Evolutionary conservation across 1,140 invertebrate species (phyloP).

Genomic region (Drosophila ananassae): DNA sequence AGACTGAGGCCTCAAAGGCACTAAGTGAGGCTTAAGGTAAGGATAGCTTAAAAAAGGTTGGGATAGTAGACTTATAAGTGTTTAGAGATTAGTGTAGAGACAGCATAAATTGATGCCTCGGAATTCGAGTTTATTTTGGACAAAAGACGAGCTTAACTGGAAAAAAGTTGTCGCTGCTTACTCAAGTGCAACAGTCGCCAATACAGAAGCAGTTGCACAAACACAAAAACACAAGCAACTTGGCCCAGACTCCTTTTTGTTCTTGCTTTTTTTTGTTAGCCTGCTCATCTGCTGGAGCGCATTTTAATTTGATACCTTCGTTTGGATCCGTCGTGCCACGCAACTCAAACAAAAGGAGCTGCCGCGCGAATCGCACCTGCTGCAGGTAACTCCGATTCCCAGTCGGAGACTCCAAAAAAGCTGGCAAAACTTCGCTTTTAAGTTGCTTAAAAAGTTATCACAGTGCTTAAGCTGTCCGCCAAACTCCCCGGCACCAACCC

Average conservation of each 20-base stretch:
- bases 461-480: slow-evolving; percentile 70
- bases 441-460: slow-evolving; percentile 81
- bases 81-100: too few relatives aligned
- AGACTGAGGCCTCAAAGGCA: neutral
- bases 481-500: neutral
- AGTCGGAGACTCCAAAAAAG: slow-evolving; percentile 23
- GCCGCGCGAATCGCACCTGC: slow-evolving; percentile 33
- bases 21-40: too few relatives aligned
- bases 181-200: slow-evolving; percentile 65
- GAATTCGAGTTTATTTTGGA: slow-evolving; percentile 47
- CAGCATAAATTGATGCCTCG: slow-evolving; percentile 32
- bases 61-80: too few relatives aligned
- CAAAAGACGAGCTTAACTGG: slow-evolving; percentile 58
- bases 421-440: slow-evolving; percentile 65
- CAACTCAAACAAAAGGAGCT: slow-evolving; percentile 73
- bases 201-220: slow-evolving; percentile 16
- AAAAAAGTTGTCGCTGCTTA: slow-evolving; percentile 58
- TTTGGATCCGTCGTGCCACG: slow-evolving; percentile 53
- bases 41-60: too few relatives aligned
- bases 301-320: slow-evolving; percentile 82
- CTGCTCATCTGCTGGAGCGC: slow-evolving; percentile 51
- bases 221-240: neutral
- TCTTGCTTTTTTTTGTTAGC: slow-evolving; percentile 15
- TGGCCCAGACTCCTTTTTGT: slow-evolving; percentile 2
- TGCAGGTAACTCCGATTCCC: slow-evolving; percentile 59